Evolutionary conservation across 2,888 invertebrate species (phyloP), one percentile per base, ranked within the genome.

Genomic region (Buathra laborator): DNA sequence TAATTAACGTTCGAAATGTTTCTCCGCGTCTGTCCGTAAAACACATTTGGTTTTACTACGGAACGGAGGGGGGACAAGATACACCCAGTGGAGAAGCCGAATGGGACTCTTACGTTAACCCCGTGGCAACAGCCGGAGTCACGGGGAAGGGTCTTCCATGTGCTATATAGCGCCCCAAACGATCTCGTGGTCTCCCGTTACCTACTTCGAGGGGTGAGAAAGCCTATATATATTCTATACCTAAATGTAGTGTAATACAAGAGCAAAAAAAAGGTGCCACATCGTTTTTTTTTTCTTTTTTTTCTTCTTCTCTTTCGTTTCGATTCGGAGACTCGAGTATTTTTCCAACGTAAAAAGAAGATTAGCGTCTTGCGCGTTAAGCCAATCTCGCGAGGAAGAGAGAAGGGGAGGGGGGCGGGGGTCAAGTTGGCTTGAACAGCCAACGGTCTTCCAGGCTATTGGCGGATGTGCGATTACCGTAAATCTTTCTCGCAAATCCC

Each of bases 391-490:
- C 10, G 59, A 29, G 29, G 6, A 14, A 5, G 14, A 1, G 59
- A 2, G 14, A 24, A 9, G 24, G 53, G 70, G n/a, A 10, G 19
- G 32, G 51, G 53, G 37, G 16, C 16, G 12, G 37, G 53, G 71
- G 51, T 12, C 53, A 71, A 56, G 43, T 29, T 32, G 29, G 71
- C 43, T 71, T 14, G n/a, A 24, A 24, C 14, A 66, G 43, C 10
- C 66, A 48, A 24, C 46, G 72, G 44, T 72, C 72, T 68, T 72
- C 62, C 59, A 32, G 74, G 59, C 77, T 51, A 84, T 84, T 76
- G 78, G 81, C 68, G 68, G 68, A 64, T 37, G 74, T 43, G 70
- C 67, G 56, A 78, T 81, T 81, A 68, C 37, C 81, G 81, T 81
- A 81, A 84, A 78, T 78, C 77, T 68, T 46, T 32, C 46, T 56